phyloP scores from a whole-genome alignment of 2,888 invertebrate species.

The Lochmaea capreae region DNA sequence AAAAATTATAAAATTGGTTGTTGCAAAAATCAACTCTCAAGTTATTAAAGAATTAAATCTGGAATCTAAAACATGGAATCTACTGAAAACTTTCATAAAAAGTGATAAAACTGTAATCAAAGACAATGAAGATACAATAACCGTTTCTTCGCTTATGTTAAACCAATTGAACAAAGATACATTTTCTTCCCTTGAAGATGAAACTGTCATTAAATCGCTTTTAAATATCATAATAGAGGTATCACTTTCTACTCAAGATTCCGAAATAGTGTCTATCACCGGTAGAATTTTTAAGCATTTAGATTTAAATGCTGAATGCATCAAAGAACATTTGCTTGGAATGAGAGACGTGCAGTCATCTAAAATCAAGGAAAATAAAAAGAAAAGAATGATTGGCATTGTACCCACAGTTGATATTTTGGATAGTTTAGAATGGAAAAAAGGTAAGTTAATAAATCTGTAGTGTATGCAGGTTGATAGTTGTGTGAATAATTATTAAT shows the following conservation, averaged over 20 bases:
- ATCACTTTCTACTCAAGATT: constrained; percentile 71
- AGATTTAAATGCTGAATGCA: constrained; percentile 71
- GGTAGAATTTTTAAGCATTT: constrained; percentile 76
- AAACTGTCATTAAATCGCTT: constrained; percentile 64
- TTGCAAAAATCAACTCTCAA: constrained; percentile 54
- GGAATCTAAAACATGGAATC: constrained; percentile 68
- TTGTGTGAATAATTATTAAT: neutral
- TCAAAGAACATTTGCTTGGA: constrained; percentile 70
- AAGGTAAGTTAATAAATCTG: constrained; percentile 62
- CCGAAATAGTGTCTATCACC: constrained; percentile 71
- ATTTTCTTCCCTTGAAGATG: constrained; percentile 68
- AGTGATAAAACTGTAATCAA: constrained; percentile 64
- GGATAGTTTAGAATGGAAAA: constrained; percentile 79
- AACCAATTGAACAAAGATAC: constrained; percentile 66
- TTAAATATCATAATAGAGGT: constrained; percentile 69
- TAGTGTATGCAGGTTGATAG: too few relatives aligned
- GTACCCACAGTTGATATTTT: constrained; percentile 73
- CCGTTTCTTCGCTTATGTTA: constrained; percentile 42
- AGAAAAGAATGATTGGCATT: constrained; percentile 64
- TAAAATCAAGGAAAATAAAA: constrained; percentile 62
- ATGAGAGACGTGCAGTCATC: constrained; percentile 71
- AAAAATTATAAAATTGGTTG: constrained; percentile 51
- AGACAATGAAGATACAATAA: constrained; percentile 36
- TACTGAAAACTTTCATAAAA: constrained; percentile 70
- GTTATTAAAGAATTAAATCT: constrained; percentile 50